These are phyloP conservation scores for Sericinus montela DNA, from an alignment of 2,888 invertebrate genomes.

Conservation along the genomic window DNA sequence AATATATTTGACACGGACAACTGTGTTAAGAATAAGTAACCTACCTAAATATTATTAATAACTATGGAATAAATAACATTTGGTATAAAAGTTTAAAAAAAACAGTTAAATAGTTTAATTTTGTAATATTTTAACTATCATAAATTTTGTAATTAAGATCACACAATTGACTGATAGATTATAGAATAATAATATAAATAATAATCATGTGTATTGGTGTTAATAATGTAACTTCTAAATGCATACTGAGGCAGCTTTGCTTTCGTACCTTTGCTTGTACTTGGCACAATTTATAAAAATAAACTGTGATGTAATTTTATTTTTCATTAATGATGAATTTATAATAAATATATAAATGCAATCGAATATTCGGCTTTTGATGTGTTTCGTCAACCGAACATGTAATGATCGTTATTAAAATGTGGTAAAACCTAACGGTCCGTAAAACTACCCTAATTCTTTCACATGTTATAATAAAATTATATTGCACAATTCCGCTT, in stretches of 20 bases:
- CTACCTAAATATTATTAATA: constrained; percentile 4
- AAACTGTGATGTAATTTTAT: constrained; percentile 58
- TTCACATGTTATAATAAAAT: too few species aligned
- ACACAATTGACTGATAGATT: constrained; percentile 72
- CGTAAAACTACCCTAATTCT: too few species aligned
- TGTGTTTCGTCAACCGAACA: too few species aligned
- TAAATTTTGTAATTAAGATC: constrained; percentile 30
- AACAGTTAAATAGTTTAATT: constrained; percentile 22
- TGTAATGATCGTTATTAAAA: too few species aligned
- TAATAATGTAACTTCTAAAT: constrained; percentile 32
- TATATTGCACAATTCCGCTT: too few species aligned
- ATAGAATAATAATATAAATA: constrained; percentile 38
- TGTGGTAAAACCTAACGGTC: too few species aligned
- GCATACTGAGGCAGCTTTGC: constrained; percentile 1
- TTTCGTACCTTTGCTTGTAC: constrained; percentile 25
- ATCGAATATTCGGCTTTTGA: background rate
- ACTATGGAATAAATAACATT: constrained; percentile 3
- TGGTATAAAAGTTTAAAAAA: constrained; percentile 6
- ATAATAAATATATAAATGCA: constrained; percentile 3
- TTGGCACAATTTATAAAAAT: constrained; percentile 55
- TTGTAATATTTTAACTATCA: constrained; percentile 39
- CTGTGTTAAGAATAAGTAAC: constrained; percentile 1
- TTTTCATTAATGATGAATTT: constrained; percentile 23
- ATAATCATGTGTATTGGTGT: constrained; percentile 38
- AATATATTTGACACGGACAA: constrained; percentile 4